A percentile compares a stretch with the other conserved stretches of the same genome.
These are phyloP conservation scores for Diaprepes abbreviatus DNA, from an alignment of 2,888 invertebrate species.

Conservation along the genomic window DNA sequence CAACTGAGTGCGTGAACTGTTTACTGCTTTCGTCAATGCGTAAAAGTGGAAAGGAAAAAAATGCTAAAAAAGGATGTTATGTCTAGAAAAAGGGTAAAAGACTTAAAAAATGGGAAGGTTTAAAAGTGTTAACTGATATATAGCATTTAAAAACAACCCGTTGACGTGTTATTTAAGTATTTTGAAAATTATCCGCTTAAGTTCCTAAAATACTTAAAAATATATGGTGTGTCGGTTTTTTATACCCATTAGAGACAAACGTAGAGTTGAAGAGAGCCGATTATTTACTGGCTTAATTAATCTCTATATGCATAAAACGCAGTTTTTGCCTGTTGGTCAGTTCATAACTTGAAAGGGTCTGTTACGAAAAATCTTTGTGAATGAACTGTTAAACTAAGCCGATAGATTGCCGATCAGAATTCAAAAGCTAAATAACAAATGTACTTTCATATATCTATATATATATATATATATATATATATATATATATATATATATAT, in stretches of 20 bases:
- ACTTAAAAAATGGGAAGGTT: constrained; percentile 57
- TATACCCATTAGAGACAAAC: not conserved
- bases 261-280: no score
- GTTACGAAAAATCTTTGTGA: no score
- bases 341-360: no score
- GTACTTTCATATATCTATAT: no score
- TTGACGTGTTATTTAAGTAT: constrained; percentile 34
- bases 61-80: constrained; percentile 61
- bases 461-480: no score
- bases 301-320: no score
- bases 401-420: no score
- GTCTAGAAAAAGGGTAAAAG: constrained; percentile 61
- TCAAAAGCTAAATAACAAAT: no score
- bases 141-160: constrained; percentile 47
- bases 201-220: constrained; percentile 21
- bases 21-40: constrained; percentile 49
- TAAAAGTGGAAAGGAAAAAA: constrained; percentile 44
- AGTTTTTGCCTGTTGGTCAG: no score
- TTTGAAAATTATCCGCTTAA: constrained; percentile 41
- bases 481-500: no score
- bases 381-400: no score
- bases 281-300: no score
- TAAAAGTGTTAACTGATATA: constrained; percentile 59
- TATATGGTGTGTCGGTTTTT: constrained; percentile 11
- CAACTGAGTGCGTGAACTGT: constrained; percentile 50